These are phyloP conservation scores for Calliopsis andreniformis DNA, from an alignment of 1,140 invertebrate genomes.

Conservation along the genomic window DNA sequence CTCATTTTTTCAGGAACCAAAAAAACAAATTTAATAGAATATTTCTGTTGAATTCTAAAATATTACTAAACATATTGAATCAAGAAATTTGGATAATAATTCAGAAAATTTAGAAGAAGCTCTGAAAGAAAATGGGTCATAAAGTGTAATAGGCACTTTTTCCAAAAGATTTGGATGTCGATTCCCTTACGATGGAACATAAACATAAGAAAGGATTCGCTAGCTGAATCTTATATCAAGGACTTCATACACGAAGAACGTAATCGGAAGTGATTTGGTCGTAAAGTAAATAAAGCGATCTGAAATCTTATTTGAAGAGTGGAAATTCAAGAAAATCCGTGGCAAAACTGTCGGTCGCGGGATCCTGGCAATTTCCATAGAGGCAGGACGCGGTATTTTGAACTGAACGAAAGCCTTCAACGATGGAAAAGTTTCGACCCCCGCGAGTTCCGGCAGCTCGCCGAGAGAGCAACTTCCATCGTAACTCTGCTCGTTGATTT, in stretches of 20 bases:
- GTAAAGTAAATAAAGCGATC: not conserved
- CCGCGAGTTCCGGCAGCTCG: not conserved
- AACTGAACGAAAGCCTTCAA: not conserved
- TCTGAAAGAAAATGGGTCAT: too few species aligned
- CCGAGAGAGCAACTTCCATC: slow-evolving; percentile 3
- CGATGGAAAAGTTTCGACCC: not conserved
- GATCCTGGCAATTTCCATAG: slow-evolving; percentile 14
- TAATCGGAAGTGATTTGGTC: not conserved
- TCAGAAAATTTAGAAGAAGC: too few species aligned
- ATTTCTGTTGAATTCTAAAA: too few species aligned
- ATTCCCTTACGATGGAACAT: too few species aligned
- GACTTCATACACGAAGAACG: not conserved
- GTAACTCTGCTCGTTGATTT: slow-evolving; percentile 26
- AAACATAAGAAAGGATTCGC: too few species aligned
- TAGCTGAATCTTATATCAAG: too few species aligned
- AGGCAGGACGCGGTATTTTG: slow-evolving; percentile 8
- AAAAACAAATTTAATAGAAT: too few species aligned
- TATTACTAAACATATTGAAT: too few species aligned
- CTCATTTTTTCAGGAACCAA: too few species aligned
- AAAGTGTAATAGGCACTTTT: too few species aligned
- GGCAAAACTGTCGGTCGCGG: not conserved
- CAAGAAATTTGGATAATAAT: too few species aligned
- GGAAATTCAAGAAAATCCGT: not conserved
- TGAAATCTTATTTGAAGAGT: not conserved
- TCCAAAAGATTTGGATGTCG: too few species aligned